Evolutionary conservation across 2,888 invertebrate genomes (phyloP).

Genomic region (Chorisops tibialis): DNA sequence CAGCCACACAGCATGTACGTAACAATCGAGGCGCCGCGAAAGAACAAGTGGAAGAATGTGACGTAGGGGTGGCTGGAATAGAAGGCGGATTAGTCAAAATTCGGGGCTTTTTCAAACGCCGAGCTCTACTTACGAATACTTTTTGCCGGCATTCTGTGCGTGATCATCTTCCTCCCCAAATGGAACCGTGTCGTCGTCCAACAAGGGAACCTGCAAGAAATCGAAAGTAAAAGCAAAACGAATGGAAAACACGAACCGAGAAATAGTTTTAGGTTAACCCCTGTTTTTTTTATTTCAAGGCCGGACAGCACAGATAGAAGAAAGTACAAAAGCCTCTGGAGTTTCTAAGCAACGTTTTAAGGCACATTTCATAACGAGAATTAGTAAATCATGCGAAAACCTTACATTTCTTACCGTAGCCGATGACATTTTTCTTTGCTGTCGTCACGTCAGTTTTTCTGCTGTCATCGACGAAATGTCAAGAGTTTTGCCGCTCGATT

Average conservation of each 20-base stretch:
- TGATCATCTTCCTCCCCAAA: constrained; percentile 79
- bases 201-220: constrained; percentile 70
- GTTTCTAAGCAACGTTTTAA: too few species aligned
- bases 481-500: too few species aligned
- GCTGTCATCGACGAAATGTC: too few species aligned
- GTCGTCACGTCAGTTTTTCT: constrained; percentile 6
- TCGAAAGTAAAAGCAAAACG: constrained; percentile 38
- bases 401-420: constrained; percentile 54
- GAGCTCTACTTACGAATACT: constrained; percentile 48
- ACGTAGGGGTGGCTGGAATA: constrained; percentile 83
- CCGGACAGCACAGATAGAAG: background rate
- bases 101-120: background rate
- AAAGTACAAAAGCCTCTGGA: constrained; percentile 4
- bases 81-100: constrained; percentile 14
- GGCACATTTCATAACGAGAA: background rate
- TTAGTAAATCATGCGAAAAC: constrained; percentile 38
- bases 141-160: constrained; percentile 42
- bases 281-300: constrained; percentile 27
- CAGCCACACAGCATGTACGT: constrained; percentile 87
- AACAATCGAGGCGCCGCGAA: constrained; percentile 77
- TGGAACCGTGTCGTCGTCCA: constrained; percentile 81
- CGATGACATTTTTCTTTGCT: constrained; percentile 43
- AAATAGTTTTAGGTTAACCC: constrained; percentile 12
- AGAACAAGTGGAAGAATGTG: constrained; percentile 86
- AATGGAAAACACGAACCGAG: background rate